A percentile compares a stretch with the other conserved stretches of the same genome.
phyloP scores from a whole-genome alignment of 1,140 invertebrate species.

The Ceratina australensis region DNA sequence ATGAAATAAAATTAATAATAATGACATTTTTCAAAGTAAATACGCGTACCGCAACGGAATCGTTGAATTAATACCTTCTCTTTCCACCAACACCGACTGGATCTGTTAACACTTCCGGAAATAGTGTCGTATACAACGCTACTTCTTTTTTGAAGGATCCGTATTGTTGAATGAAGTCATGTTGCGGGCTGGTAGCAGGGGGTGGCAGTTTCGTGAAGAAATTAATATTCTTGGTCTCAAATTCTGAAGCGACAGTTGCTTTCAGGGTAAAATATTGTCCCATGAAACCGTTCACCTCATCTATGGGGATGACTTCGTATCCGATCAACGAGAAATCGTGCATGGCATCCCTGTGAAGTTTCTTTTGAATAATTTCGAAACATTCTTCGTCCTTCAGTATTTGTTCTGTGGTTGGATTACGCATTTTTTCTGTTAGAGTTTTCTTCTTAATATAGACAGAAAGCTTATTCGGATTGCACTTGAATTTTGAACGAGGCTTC shows the following conservation, averaged over 20 bases:
- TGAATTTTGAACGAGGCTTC: no score
- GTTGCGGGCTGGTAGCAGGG: slow-evolving; percentile 65
- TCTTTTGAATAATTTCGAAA: slow-evolving; percentile 79
- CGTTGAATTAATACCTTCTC: no score
- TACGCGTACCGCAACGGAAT: no score
- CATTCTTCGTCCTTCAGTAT: slow-evolving; percentile 80
- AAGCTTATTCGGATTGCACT: no score
- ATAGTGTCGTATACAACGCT: slow-evolving; percentile 75
- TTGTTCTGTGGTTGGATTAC: slow-evolving; percentile 49
- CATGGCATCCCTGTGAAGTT: slow-evolving; percentile 74
- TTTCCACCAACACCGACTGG: slow-evolving; percentile 18
- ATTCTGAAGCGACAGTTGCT: slow-evolving; percentile 54
- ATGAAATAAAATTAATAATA: no score
- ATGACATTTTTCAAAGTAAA: no score
- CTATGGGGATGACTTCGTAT: slow-evolving; percentile 66
- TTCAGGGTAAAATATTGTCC: slow-evolving; percentile 71
- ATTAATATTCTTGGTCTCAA: slow-evolving; percentile 65
- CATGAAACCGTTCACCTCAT: slow-evolving; percentile 66
- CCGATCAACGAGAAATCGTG: slow-evolving; percentile 65
- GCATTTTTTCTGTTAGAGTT: slow-evolving; percentile 34
- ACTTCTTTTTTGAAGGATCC: slow-evolving; percentile 80
- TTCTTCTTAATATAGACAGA: background rate
- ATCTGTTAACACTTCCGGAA: slow-evolving; percentile 73
- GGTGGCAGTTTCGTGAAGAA: slow-evolving; percentile 81
- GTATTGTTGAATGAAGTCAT: slow-evolving; percentile 75